Evolutionary conservation across 1,140 invertebrate genomes (phyloP), one percentile per base, ranked within the genome.

Genomic region (Sitodiplosis mosellana): DNA sequence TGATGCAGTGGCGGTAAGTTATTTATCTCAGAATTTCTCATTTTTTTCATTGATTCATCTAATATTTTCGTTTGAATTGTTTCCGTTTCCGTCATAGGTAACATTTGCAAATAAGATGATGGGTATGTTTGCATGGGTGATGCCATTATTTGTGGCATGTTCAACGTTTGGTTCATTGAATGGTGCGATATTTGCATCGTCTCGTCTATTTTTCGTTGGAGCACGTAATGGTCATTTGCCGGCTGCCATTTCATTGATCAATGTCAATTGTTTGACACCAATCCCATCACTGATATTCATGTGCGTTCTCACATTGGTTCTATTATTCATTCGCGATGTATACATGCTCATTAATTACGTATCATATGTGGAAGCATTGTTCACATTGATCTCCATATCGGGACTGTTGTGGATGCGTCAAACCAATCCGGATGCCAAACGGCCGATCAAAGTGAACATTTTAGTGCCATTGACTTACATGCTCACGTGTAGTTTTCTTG

Each of bases 311-410:
- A 91, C 91, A 0, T 60, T 95, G 22, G 59, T 80, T 10, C 74
- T 93, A 55, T 66, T 95, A n/a, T 72, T 82, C 53, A 83, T 82
- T 21, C 77, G 80, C 56, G 81, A 95, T 63, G 80, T 93, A n/a
- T 89, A 89, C 64, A 73, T 76, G 3, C 73, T 97, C 15, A 94
- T 97, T 51, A 90, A 92, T 61, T 96, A 92, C 64, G 82, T 91
- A 19, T 87, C 84, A 45, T 93, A 93, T 59, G 87, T 93, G 41
- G 91, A 96, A 67, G 81, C 87, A 11, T 67, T 91, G n/a, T 95
- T 96, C 59, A 92, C 86, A n/a, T 74, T 86, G 12, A 69, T 85
- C 20, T 91, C 90, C 12, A 81, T 97, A 1, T 72, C 77, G 14
- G 90, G 88, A 19, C 68, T 97, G 21, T 63, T 97, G 5, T 92